Evolutionary conservation across 1,140 invertebrate species (phyloP).

Genomic region (Brachionus koreanus): DNA sequence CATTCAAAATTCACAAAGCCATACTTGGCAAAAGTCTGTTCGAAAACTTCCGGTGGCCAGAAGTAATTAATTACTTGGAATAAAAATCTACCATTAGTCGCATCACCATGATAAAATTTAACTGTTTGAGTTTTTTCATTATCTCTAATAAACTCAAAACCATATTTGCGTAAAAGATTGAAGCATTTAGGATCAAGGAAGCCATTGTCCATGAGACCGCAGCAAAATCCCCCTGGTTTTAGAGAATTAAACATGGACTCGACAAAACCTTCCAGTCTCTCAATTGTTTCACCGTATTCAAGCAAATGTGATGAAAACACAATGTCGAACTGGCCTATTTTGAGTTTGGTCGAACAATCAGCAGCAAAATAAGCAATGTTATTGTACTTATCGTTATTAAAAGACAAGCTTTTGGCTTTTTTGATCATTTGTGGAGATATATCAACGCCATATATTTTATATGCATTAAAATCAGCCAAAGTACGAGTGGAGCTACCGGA

Average conservation of each 20-base stretch:
- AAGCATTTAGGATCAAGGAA: not conserved
- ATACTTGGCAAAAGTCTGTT: not conserved
- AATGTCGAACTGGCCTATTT: not conserved
- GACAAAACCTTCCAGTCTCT: not conserved
- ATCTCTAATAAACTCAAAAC: not conserved
- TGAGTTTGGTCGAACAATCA: not conserved
- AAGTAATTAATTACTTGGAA: not conserved
- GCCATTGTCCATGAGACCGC: not conserved
- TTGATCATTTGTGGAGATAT: not conserved
- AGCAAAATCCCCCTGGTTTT: not conserved
- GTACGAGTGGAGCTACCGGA: not conserved
- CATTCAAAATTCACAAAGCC: constrained; percentile 10
- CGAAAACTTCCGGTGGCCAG: not conserved
- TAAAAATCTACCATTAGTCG: not conserved
- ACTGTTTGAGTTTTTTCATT: not conserved
- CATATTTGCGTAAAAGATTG: not conserved
- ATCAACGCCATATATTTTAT: not conserved
- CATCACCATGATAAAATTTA: constrained; percentile 2
- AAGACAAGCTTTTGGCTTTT: not conserved
- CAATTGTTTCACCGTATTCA: not conserved
- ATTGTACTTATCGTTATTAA: not conserved
- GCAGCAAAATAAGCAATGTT: not conserved
- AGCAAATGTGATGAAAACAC: constrained; percentile 9
- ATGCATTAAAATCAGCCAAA: not conserved
- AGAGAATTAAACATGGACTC: not conserved